Base-by-base conservation (phyloP, 2,888 invertebrate genomes). In the Melangyna quadrimaculata region DNA sequence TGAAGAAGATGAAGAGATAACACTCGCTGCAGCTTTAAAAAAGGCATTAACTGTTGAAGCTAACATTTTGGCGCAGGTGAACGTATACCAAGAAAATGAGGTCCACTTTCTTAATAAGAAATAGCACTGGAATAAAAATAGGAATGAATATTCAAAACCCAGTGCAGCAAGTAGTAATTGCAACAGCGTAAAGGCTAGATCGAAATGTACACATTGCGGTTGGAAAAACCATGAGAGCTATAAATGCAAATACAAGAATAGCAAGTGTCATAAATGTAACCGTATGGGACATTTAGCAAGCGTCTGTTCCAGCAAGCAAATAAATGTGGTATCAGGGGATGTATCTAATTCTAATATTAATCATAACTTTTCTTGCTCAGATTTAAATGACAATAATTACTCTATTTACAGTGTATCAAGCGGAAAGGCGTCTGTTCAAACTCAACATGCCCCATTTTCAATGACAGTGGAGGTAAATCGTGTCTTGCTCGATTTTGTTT, bases 211-310 rank as follows among this genome's bases (percentile, higher is more conserved):
- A n/a, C 35, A 24, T 32, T 73, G 72, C 24, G 65, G 74, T 10
- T 65, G 65, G 55, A 65, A 74, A 24, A 65, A 74, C 45, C 74
- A 65, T 43, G 19, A 17, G 0, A 59, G 59, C 69, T 51, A 77
- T 3, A 59, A n/a, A n/a, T n/a, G n/a, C n/a, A n/a, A n/a, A n/a
- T n/a, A n/a, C n/a, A n/a, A n/a, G n/a, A n/a, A n/a, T n/a, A n/a
- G n/a, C n/a, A n/a, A n/a, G n/a, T n/a, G n/a, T n/a, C n/a, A n/a
- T n/a, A n/a, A n/a, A n/a, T n/a, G n/a, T n/a, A n/a, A n/a, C n/a
- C n/a, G n/a, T n/a, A n/a, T n/a, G n/a, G n/a, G n/a, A n/a, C n/a
- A n/a, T n/a, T n/a, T n/a, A n/a, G n/a, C n/a, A n/a, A n/a, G n/a
- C n/a, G n/a, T n/a, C n/a, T n/a, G n/a, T n/a, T n/a, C n/a, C n/a